Evolutionary conservation across 2,888 invertebrate genomes (phyloP), one percentile per base, ranked within the genome.

Genomic region (Plutella xylostella): DNA sequence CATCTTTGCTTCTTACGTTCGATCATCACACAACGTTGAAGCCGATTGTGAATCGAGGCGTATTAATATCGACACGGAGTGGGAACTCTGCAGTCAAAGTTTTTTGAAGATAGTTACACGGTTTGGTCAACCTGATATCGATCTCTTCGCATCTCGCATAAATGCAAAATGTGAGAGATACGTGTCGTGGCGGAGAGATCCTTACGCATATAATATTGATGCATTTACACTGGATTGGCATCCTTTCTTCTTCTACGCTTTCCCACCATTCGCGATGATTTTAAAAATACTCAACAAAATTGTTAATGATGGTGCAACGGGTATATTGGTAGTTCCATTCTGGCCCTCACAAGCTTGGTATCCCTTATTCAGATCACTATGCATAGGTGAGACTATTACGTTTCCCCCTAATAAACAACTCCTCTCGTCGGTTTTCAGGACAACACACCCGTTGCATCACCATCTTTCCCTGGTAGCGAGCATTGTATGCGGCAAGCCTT

Each of bases 181-280:
- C 15, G 15, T 33, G 12, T 33, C 33, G 7, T 33, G 33, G 33
- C n/a, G 15, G 14, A n/a, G 14, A n/a, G 33, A 33, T 14, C 33
- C 33, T 14, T 11, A n/a, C 6, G 33, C 14, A 14, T 33, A 14
- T 6, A 33, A 33, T 14, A 33, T 33, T n/a, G 33, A 33, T 15
- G 33, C 33, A 6, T 33, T 33, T 33, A 33, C 33, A 33, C 14
- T 33, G 2, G 15, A 14, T 7, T 33, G 33, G 33, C 12, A 6
- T n/a, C 17, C 17, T 20, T 18, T n/a, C 9, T 48, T 30, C 25
- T 50, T 50, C 45, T 48, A 52, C 40, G 50, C 48, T 3, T 52
- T 52, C 37, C 48, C 48, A 9, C 50, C 51, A 11, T 50, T 52
- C 44, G 17, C 40, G 5, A 30, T 51, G 7, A 46, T 50, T 35